Base-by-base conservation (phyloP, 2,113 vertebrate genomes). In the Apodemus speciosus region DNA sequence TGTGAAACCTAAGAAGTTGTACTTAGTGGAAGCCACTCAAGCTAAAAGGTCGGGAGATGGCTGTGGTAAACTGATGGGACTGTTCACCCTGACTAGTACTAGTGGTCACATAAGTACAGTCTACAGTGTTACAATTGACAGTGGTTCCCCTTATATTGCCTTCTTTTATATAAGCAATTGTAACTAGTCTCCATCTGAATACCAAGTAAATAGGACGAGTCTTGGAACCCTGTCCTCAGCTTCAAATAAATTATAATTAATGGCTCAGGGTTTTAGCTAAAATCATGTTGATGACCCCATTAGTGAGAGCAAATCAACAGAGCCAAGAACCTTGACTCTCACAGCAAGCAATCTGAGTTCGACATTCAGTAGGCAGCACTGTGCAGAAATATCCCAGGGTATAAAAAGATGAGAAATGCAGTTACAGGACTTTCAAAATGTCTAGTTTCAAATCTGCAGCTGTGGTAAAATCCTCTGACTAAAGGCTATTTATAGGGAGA, bases 211-310 rank as follows among this genome's bases (percentile, higher is more conserved):
- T 53, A 86, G 15, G 49, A 88, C 21, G 14, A 94, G 15, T 73
- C 40, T 20, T 3, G 81, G 81, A 94, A 95, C 76, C 68, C 49
- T 27, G 30, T 66, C 75, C 30, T 79, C 38, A 66, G n/a, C n/a
- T 93, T 95, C 91, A 73, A 64, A 94, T 97, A 92, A 83, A 60
- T 87, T 77, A 56, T 96, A 85, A 88, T 86, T 43, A 90, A 69
- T 93, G 88, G 68, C 71, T 32, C 0, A 88, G 95, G 95, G 79
- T 93, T 97, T 97, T 85, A 94, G 79, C 89, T 94, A 96, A 92
- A 96, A 95, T 81, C 51, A 66, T 71, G 32, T 86, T 95, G 93
- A 89, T 1, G 0, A 95, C 14, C 73, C 56, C 66, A 27, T 84
- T 94, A 91, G 30, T 0, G 0, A 95, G 49, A 81, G 6, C 92